phyloP scores from a whole-genome alignment of 1,140 invertebrate genomes.

The Ooceraea biroi region DNA sequence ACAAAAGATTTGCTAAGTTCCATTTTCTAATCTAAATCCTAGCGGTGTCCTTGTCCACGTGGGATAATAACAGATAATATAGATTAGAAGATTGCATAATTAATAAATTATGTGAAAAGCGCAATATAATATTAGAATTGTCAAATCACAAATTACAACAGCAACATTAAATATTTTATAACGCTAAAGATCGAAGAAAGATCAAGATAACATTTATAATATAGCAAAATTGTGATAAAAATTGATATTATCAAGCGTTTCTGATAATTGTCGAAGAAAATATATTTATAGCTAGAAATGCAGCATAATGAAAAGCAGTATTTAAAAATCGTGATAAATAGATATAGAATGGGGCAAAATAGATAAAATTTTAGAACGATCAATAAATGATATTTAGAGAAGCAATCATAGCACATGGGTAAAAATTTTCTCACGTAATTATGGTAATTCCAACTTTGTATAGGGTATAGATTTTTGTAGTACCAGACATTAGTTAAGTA shows the following conservation, averaged over 20 bases:
- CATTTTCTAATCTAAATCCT: slow-evolving; percentile 21
- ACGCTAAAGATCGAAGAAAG: slow-evolving; percentile 17
- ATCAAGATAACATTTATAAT: slow-evolving; percentile 35
- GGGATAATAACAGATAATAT: slow-evolving; percentile 27
- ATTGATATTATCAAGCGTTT: not conserved
- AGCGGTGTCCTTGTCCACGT: not conserved
- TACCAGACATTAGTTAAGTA: not conserved
- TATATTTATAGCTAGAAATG: not conserved
- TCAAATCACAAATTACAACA: slow-evolving; percentile 17
- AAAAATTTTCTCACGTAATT: slow-evolving; percentile 33
- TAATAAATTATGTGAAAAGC: slow-evolving; percentile 3
- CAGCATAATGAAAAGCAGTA: not conserved
- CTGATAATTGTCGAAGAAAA: not conserved
- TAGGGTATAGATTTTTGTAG: not conserved
- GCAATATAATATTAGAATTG: slow-evolving; percentile 6
- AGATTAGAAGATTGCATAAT: slow-evolving; percentile 2
- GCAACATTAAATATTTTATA: slow-evolving; percentile 12
- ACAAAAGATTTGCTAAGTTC: slow-evolving; percentile 63
- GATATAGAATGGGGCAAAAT: no score
- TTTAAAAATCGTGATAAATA: not conserved
- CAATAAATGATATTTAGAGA: slow-evolving; percentile 21
- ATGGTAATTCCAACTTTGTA: slow-evolving; percentile 42
- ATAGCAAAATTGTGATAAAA: slow-evolving; percentile 23
- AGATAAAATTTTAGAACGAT: not conserved
- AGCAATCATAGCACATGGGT: slow-evolving; percentile 21